Evolutionary conservation across 1,140 invertebrate species (phyloP).

Genomic region (Camponotus pennsylvanicus): DNA sequence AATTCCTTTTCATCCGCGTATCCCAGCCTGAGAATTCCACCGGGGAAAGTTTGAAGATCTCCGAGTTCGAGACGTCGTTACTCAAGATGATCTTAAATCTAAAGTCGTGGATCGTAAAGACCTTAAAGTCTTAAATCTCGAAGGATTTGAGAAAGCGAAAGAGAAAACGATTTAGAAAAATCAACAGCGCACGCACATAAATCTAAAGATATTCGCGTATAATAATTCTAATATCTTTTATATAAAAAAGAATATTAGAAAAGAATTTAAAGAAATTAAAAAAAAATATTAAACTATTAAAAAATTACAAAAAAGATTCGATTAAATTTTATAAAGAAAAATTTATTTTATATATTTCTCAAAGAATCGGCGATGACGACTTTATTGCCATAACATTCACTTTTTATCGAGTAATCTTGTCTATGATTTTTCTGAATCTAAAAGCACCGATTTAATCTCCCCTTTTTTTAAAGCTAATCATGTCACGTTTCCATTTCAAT

Average conservation of each 20-base stretch:
- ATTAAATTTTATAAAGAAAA: background rate
- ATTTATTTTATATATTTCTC: background rate
- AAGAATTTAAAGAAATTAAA: no score
- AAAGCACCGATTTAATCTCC: background rate
- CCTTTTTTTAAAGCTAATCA: background rate
- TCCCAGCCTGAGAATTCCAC: background rate
- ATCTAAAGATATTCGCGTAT: background rate
- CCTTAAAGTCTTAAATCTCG: conserved; percentile 30
- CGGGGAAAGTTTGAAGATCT: conserved; percentile 30
- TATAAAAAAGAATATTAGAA: no score
- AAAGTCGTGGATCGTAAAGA: background rate
- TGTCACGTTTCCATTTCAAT: conserved; percentile 19
- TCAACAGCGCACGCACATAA: background rate
- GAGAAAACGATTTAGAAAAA: background rate
- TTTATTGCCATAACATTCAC: no score
- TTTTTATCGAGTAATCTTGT: no score
- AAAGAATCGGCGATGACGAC: no score
- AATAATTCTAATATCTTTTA: background rate
- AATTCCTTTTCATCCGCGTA: conserved; percentile 16
- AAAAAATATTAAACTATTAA: no score
- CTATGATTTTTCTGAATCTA: background rate
- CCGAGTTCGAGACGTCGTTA: conserved; percentile 2
- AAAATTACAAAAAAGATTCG: background rate
- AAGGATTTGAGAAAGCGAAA: background rate
- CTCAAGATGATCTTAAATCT: background rate